Evolutionary conservation across 2,113 vertebrate species (phyloP), one percentile per base, ranked within the genome.

Genomic region (Pseudorhombus dupliciocellatus): DNA sequence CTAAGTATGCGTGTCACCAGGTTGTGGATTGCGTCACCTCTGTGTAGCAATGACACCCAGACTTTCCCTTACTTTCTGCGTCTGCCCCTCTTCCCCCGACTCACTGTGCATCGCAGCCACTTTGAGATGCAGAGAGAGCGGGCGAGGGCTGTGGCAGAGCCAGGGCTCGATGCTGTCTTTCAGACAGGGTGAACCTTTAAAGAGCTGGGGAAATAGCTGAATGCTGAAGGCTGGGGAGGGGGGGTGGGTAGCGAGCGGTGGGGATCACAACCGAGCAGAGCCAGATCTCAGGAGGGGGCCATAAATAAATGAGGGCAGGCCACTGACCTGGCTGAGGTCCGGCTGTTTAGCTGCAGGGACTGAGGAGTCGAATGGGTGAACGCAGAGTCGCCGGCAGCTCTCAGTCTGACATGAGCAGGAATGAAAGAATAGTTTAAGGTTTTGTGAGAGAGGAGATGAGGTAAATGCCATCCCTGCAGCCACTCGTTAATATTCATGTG

Each of bases 51-150:
- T 59, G 53, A 55, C 62, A 46, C 70, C 4, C n/a, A 34, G 42
- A 42, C 21, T 55, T n/a, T 48, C 54, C 42, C 30, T 67, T 37
- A 50, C 22, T 56, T 10, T 67, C 34, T 50, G 7, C 24, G 42
- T 28, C 3, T 48, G 54, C 50, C n/a, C 22, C 30, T 62, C 58
- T 61, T 14, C 63, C 24, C 16, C 2, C 46, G 54, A 54, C 54
- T 57, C 46, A 69, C 31, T 72, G 24, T 73, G 30, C 66, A 71
- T 77, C 48, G 2, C 52, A 52, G 31, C 26, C 81, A 79, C 83
- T 86, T 89, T 88, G 63, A 88, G 85, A 92, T 90, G 84, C 90
- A 88, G 77, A 84, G 75, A 66, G 85, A 60, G 42, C 83, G 37
- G 2, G 53, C 1, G 2, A 69, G 54, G 65, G 79, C 75, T 76